phyloP scores from a whole-genome alignment of 1,140 invertebrate genomes.

The Drosophila novamexicana region DNA sequence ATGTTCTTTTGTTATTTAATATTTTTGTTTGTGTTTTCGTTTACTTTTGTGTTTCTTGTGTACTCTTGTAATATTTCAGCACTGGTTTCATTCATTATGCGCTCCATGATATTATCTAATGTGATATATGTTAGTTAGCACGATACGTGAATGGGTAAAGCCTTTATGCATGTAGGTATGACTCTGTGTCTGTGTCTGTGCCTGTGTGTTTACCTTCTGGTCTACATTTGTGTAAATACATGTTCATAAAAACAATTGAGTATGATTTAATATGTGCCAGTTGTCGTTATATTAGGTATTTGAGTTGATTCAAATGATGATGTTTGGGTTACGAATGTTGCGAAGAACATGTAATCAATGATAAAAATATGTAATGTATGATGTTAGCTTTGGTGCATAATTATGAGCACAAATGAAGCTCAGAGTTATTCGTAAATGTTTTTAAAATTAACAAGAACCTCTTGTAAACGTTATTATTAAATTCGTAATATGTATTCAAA shows the following conservation, averaged over 20 bases:
- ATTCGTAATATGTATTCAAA: constrained; percentile 44
- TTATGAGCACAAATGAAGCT: constrained; percentile 7
- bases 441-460: constrained; percentile 20
- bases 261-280: constrained; percentile 65
- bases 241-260: constrained; percentile 46
- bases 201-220: constrained; percentile 16
- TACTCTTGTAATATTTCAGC: constrained; percentile 53
- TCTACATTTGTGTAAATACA: constrained; percentile 60
- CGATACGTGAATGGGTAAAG: constrained; percentile 39
- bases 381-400: constrained; percentile 23
- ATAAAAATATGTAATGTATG: constrained; percentile 12
- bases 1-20: constrained; percentile 37
- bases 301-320: constrained; percentile 65
- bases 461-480: constrained; percentile 46
- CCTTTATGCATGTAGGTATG: constrained; percentile 43
- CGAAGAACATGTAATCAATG: constrained; percentile 61
- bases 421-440: constrained; percentile 8
- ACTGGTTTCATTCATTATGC: constrained; percentile 50
- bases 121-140: constrained; percentile 49
- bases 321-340: constrained; percentile 45
- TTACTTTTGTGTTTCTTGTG: constrained; percentile 46
- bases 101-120: constrained; percentile 49
- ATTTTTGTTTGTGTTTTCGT: constrained; percentile 26
- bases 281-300: constrained; percentile 34
- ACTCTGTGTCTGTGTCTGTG: constrained; percentile 25